phyloP scores from a whole-genome alignment of 1,140 invertebrate genomes.

The Phenacoccus solenopsis region DNA sequence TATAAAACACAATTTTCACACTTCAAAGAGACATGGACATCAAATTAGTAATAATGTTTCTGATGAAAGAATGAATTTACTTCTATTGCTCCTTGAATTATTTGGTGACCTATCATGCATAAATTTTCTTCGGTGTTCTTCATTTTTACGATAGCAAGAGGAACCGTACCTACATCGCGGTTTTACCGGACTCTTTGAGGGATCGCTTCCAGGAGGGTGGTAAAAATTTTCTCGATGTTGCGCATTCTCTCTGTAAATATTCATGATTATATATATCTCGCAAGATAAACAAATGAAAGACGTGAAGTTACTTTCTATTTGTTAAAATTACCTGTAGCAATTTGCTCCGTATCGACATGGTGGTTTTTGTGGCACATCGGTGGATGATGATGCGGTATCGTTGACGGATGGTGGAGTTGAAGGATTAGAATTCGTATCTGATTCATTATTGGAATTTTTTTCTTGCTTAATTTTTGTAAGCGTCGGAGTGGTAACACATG shows the following conservation, averaged over 20 bases:
- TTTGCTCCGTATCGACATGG: not conserved
- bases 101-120: not conserved
- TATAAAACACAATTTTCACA: not conserved
- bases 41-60: too few relatives aligned
- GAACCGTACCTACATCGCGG: not conserved
- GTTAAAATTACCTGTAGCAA: not conserved
- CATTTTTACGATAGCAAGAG: not conserved
- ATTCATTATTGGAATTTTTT: too few relatives aligned
- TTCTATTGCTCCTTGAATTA: not conserved
- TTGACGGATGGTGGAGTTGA: not conserved
- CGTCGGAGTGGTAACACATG: too few relatives aligned
- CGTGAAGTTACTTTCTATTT: too few relatives aligned
- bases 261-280: not conserved
- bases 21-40: too few relatives aligned
- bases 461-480: too few relatives aligned
- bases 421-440: too few relatives aligned
- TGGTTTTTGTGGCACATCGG: not conserved
- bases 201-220: not conserved
- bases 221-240: not conserved
- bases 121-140: not conserved
- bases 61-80: not conserved
- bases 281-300: not conserved
- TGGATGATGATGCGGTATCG: not conserved
- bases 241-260: not conserved
- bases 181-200: not conserved